These are phyloP conservation scores for Lepeophtheirus nordmannii DNA, from an alignment of 2,888 invertebrate genomes.

Conservation along the genomic window DNA sequence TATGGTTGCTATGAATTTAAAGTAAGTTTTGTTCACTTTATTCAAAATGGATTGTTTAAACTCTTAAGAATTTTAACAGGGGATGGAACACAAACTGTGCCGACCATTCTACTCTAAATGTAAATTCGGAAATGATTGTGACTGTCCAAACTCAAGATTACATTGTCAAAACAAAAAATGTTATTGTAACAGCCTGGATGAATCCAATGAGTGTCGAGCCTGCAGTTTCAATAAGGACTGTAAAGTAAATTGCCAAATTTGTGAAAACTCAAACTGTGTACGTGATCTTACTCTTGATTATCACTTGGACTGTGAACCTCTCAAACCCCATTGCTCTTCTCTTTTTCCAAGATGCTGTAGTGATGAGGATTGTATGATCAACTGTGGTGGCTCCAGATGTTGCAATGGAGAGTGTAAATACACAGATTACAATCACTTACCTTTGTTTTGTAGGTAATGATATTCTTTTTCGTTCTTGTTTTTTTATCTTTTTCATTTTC, in stretches of 20 bases:
- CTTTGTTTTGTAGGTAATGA: background rate
- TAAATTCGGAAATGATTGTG: background rate
- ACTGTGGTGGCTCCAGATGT: background rate
- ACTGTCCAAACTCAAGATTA: background rate
- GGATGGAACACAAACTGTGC: background rate
- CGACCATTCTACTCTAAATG: background rate
- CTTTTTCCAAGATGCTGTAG: background rate
- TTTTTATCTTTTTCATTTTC: too few species aligned
- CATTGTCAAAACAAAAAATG: background rate
- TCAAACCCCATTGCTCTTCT: background rate
- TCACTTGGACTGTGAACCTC: background rate
- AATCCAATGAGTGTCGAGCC: background rate
- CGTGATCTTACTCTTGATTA: background rate
- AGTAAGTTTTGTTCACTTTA: background rate
- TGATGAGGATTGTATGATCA: background rate
- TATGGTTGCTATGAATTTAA: slow-evolving; percentile 8
- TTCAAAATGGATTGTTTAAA: background rate
- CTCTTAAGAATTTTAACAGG: background rate
- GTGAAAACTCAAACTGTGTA: background rate
- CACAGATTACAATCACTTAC: background rate
- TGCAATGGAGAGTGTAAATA: background rate
- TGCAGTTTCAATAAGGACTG: background rate
- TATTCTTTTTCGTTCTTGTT: too few species aligned
- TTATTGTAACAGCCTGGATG: background rate
- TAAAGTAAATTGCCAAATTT: background rate